phyloP scores from a whole-genome alignment of 2,113 vertebrate genomes.

The Notechis scutatus region DNA sequence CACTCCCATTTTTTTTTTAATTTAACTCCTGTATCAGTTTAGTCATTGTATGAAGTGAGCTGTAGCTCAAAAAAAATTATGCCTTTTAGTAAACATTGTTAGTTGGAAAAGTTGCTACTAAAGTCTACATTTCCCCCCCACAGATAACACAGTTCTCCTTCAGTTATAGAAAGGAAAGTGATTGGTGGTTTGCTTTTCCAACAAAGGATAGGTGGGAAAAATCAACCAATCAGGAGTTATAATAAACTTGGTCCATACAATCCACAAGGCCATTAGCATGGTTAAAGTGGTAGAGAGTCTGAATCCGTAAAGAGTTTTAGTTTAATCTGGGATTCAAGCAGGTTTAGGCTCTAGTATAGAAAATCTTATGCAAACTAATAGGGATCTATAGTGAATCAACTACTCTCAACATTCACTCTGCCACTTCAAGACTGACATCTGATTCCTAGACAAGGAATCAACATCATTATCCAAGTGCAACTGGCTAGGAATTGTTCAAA shows the following conservation, averaged over 20 bases:
- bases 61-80: background rate
- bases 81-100: background rate
- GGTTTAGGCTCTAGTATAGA: background rate
- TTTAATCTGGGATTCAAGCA: background rate
- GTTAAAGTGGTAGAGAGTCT: background rate
- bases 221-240: background rate
- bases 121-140: background rate
- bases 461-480: background rate
- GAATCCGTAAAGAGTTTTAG: background rate
- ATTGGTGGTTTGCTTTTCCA: background rate
- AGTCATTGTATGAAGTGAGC: background rate
- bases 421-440: background rate
- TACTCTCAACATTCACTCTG: background rate
- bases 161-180: background rate
- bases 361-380: slow-evolving; percentile 30
- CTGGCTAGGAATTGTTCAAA: background rate
- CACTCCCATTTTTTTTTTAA: background rate
- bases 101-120: background rate
- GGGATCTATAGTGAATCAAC: background rate
- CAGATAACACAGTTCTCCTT: background rate
- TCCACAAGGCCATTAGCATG: background rate
- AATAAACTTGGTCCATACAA: background rate
- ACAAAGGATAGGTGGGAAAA: background rate
- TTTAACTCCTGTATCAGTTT: background rate
- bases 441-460: background rate